Base-by-base conservation (phyloP, 2,888 invertebrate genomes). In the Coronaproctus castanopsis region DNA sequence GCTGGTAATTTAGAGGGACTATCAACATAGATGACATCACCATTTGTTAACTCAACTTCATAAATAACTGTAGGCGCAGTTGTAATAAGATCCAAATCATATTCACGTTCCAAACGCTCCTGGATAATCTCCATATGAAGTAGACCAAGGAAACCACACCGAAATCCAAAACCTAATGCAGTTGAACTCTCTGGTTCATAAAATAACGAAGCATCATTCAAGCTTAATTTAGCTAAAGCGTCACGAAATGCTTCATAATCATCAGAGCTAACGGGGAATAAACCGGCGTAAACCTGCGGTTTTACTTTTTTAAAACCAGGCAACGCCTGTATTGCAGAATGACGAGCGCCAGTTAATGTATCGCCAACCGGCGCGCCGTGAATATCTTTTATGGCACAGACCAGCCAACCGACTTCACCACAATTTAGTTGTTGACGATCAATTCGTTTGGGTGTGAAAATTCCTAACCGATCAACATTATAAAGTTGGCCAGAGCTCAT, bases 101-200 rank as follows among this genome's bases (percentile, higher is more conserved):
- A 64, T 57, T 64, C 64, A n/a, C 63, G 48, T 51, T 61, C 60
- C 21, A 64, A 53, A 8, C 64, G 24, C 57, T 62, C 63, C 54
- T 63, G 63, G n/a, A 63, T 62, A 24, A 64, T 57, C 55, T 64
- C 64, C 21, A 64, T 22, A 49, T 64, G 64, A 24, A 64, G 52
- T 57, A 64, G 21, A 24, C 64, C 64, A 23, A 64, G 58, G 55
- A 64, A 64, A 36, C 64, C 64, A 55, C 64, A 63, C 18, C 63
- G 50, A 58, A 64, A 64, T 10, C 64, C 64, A 60, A 57, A 60
- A 19, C 64, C 64, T 54, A 64, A 55, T 10, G 63, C 62, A 56
- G 24, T 51, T 52, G 64, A 64, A 52, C 22, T 62, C 62, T 64
- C 64, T 2, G 55, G 48, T 55, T 62, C 63, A 54, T 52, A 64